Conservation (phyloP, 1,140 invertebrate species). For the Arion vulgaris region DNA sequence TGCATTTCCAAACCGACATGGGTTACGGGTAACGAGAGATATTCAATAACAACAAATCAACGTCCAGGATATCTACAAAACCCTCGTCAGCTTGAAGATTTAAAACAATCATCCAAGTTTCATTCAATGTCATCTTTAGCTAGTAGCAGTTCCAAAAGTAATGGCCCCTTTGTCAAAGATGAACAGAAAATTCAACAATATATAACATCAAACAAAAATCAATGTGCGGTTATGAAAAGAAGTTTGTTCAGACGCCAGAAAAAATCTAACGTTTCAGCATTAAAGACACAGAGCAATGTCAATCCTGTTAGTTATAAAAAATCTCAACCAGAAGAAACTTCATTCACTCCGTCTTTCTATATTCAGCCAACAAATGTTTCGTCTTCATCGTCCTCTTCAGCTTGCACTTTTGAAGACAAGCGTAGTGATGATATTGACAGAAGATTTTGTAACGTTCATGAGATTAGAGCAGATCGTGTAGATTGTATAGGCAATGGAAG, state of each 20-base stretch:
- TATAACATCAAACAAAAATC: neutral
- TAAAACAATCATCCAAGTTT: neutral
- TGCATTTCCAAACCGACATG: conserved; percentile 26
- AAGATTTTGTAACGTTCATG: neutral
- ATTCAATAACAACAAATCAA: neutral
- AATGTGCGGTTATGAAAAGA: conserved; percentile 7
- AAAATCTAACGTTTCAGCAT: neutral
- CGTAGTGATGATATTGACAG: neutral
- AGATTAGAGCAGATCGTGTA: neutral
- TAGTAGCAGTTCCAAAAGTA: neutral
- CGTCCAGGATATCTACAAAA: neutral
- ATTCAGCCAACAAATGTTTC: neutral
- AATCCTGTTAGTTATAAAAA: conserved; percentile 3
- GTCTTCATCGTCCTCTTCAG: conserved; percentile 32
- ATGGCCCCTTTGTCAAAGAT: neutral
- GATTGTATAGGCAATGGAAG: neutral
- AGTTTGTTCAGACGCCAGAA: conserved; percentile 11
- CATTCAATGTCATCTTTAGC: conserved; percentile 9
- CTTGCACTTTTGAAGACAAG: conserved; percentile 46
- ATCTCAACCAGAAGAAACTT: neutral
- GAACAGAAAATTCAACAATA: neutral
- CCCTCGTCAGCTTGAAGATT: conserved; percentile 5
- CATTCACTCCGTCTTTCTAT: conserved; percentile 10
- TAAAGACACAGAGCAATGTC: neutral
- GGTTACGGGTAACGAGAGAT: conserved; percentile 11